Evolutionary conservation across 1,140 invertebrate genomes (phyloP), one percentile per base, ranked within the genome.

Genomic region (Druon quercuslanigerum): DNA sequence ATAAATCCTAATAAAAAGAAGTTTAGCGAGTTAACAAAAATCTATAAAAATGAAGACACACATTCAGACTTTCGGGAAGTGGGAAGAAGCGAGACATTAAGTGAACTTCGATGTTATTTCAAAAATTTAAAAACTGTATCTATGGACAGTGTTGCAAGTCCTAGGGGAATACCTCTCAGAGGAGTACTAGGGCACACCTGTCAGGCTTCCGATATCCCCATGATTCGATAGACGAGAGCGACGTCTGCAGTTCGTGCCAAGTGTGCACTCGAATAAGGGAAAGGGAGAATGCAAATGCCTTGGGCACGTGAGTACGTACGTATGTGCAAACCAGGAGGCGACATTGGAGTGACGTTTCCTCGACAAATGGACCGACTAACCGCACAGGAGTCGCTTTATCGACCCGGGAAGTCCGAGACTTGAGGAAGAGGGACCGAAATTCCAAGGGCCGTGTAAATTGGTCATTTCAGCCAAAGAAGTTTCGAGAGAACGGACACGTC

Each of bases 361-460:
- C 57, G 57, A 60, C 57, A 60, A 60, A 60, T 60, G 20, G 20
- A 60, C 57, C 57, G 57, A 60, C 40, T 60, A 60, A 60, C 57
- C 12, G 57, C 57, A 60, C 57, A 60, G 20, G 57, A 60, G 57
- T 20, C 12, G 57, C 20, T 60, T 60, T 60, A 60, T 60, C 57
- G 57, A 60, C 57, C 57, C 25, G 13, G 13, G 3, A 60, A 60
- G 20, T 60, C 20, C 7, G 19, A 60, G 9, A 60, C 25, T 25
- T 33, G 56, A 12, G 51, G 76, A 77, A 7, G 51, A 40, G 72
- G 73, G 78, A 77, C 66, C 46, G 51, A 72, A 73, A 80, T 80
- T 77, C 73, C 76, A 71, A 81, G 73, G 73, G 74, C 72, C 70
- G 75, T 74, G 79, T 79, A 80, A 80, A 83, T 83, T 83, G 81